Conservation (phyloP, 2,113 vertebrate species). For the Mastomys coucha region DNA sequence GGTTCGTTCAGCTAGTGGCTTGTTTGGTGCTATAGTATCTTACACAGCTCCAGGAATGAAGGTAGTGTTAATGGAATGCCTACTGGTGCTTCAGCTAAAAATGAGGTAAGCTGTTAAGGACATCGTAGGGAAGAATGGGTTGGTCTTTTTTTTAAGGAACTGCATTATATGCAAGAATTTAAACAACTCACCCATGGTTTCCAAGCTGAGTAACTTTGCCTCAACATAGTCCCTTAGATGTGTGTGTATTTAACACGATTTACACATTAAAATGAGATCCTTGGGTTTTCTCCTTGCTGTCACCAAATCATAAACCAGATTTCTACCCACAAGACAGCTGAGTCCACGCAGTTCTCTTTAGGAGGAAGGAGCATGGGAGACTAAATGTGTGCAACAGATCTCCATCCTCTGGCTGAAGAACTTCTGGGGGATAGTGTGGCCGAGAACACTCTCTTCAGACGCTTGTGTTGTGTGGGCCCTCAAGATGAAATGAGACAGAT, state of each 20-base stretch:
- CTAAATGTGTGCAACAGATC: not conserved
- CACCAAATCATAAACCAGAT: not conserved
- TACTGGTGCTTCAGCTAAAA: not conserved
- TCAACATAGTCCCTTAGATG: not conserved
- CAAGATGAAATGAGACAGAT: not conserved
- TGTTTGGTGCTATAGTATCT: not conserved
- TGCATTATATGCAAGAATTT: not conserved
- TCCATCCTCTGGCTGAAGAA: not conserved
- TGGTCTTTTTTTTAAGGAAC: slow-evolving; percentile 35
- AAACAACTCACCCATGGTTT: not conserved
- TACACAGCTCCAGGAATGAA: rapidly evolving
- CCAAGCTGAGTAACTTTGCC: not conserved
- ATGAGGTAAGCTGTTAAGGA: not conserved
- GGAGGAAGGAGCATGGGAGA: not conserved
- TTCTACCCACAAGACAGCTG: not conserved
- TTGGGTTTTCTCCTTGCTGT: slow-evolving; percentile 10
- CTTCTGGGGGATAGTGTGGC: not conserved
- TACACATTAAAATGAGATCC: not conserved
- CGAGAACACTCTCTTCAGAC: slow-evolving; percentile 29
- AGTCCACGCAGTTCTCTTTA: slow-evolving; percentile 37
- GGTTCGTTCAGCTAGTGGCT: not conserved
- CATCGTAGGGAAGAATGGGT: not conserved
- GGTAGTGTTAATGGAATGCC: not conserved
- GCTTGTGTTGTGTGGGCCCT: not conserved
- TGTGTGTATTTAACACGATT: slow-evolving; percentile 23